Percentiles rank a stretch among this genome's conserved stretches.
These are phyloP conservation scores for Falco novaeseelandiae DNA, from an alignment of 2,797 vertebrate species.

Conservation along the genomic window DNA sequence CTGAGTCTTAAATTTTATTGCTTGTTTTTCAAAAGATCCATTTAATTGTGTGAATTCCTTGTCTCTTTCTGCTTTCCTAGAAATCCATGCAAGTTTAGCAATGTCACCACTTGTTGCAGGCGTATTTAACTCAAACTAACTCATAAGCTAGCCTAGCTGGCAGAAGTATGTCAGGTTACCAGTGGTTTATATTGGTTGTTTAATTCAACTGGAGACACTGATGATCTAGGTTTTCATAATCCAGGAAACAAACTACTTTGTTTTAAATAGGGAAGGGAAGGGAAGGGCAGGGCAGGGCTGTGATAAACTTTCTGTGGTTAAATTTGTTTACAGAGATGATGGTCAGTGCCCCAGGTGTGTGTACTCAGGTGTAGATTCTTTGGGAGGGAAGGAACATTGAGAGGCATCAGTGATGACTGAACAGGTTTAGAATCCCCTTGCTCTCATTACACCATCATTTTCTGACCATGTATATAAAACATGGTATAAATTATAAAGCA, in stretches of 20 bases:
- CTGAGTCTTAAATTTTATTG: background rate
- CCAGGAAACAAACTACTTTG: background rate
- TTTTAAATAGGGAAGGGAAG: too few relatives aligned
- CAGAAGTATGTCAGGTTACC: background rate
- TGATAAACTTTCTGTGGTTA: background rate
- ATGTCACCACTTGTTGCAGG: background rate
- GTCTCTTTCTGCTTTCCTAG: background rate
- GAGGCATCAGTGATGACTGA: rapidly evolving
- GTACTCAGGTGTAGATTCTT: background rate
- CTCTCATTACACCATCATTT: background rate
- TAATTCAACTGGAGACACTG: background rate
- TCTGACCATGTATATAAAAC: background rate
- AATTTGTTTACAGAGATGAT: background rate
- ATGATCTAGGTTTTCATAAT: background rate
- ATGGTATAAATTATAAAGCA: background rate
- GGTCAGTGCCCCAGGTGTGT: background rate
- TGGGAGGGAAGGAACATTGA: background rate
- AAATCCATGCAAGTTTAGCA: background rate
- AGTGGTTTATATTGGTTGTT: background rate
- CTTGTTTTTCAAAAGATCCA: background rate
- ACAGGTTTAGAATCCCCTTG: background rate
- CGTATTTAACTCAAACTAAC: background rate
- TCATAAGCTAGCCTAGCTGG: background rate
- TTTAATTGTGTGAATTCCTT: background rate
- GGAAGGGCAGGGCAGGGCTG: too few relatives aligned